Evolutionary conservation across 2,113 vertebrate genomes (phyloP), one percentile per base, ranked within the genome.

Genomic region (Alectura lathami): DNA sequence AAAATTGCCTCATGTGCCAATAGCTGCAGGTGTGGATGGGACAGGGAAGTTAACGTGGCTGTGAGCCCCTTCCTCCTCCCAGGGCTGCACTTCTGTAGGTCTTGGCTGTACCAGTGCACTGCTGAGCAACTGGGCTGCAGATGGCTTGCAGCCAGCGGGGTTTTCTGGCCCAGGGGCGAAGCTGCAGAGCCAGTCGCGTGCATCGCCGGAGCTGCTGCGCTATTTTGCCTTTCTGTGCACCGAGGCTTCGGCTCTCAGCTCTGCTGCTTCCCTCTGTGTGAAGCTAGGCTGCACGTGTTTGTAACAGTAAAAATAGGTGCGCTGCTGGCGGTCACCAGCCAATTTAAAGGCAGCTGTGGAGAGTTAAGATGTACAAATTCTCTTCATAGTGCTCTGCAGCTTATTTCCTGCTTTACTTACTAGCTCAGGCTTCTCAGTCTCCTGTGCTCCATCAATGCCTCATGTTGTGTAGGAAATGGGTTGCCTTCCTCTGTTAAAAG

Each of bases 361-460:
- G 78, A 36, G 22, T 15, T 36, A 51, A 30, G 67, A 22, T 17
- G 18, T n/a, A 56, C 32, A 38, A 47, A 64, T 87, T 74, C 78
- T 43, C n/a, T 78, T 79, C 0, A 0, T 40, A 51, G n/a, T 63
- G 34, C 27, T 67, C 85, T 47, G 68, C 0, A 14, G 42, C 50
- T 88, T 88, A 59, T 90, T 93, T 93, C 64, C 86, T 90, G 51
- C 91, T 86, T 86, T 74, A 23, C 54, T 77, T 62, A 42, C 64
- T 54, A 29, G 27, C 23, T 86, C 62, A 48, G 80, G 69, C 78
- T 70, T 93, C 80, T 45, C 47, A 43, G 1, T 48, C 20, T 91
- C 24, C 45, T 0, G 0, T 67, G 42, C 50, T 89, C 59, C 34
- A 16, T 34, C 67, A 38, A 5, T 50, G 82, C 50, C 23, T 67